Evolutionary conservation across 2,888 invertebrate species (phyloP), one percentile per base, ranked within the genome.

Genomic region (Leucozona laternaria): DNA sequence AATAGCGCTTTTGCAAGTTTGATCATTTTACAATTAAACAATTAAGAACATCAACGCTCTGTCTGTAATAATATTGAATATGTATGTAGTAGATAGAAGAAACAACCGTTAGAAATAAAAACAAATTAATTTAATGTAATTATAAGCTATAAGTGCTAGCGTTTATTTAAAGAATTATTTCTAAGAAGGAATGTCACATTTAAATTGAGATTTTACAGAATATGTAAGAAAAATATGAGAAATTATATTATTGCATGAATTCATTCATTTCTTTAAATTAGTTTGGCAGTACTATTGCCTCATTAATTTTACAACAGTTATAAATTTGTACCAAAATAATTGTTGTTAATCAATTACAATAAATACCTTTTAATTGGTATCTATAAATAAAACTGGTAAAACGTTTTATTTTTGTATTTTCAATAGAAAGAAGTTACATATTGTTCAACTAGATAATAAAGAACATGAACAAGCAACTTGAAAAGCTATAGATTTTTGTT

Each of bases 271-370:
- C 8, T 15, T 64, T 40, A 34, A 43, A 31, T 20, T 37, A 20
- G 57, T 20, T 60, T 48, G 11, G 40, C 55, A 66, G 53, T 48
- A 15, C 8, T 45, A 37, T 25, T 45, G 45, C 37, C 20, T 17
- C 6, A 48, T 48, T 34, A 31, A 40, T 53, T 58, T 64, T 22
- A 79, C 70, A 80, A 66, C 75, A 79, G 70, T 73, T 75, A 83
- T 79, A 76, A 66, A 84, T 84, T 80, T 80, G 84, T 84, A 84
- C 80, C 76, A 80, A 84, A 80, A 80, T 76, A 84, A 76, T 84
- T 71, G 64, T 70, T 57, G 71, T 57, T 50, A 75, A 25, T 83
- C 31, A 68, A 43, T 78, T 68, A 60, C 37, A 68, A 55, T 72
- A 72, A 72, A 45, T 43, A 58, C 20, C 20, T 20, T 22, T 37